A percentile compares a stretch with the other conserved stretches of the same genome.
Evolutionary conservation across 2,888 invertebrate genomes (phyloP).

Genomic region (Heliconius charithonia): DNA sequence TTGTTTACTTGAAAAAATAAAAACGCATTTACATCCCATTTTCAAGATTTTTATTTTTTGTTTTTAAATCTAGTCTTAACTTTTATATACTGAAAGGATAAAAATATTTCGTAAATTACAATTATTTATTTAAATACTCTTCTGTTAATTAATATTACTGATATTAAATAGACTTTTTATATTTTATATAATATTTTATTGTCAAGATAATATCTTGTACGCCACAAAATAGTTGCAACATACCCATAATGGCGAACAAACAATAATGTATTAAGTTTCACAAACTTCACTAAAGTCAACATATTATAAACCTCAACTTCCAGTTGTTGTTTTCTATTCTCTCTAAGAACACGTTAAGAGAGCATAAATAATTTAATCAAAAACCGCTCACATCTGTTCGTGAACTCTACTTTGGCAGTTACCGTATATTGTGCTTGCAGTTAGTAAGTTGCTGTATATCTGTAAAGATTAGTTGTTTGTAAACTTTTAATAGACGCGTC

Average conservation of each 20-base stretch:
- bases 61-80: neutral
- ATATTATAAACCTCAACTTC: neutral
- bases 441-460: neutral
- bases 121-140: neutral
- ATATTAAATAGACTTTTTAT: too few species aligned
- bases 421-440: constrained; percentile 27
- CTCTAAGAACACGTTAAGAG: constrained; percentile 16
- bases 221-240: too few species aligned
- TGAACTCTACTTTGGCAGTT: constrained; percentile 29
- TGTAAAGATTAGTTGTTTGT: constrained; percentile 14
- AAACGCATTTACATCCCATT: too few species aligned
- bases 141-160: too few species aligned
- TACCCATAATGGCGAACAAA: neutral
- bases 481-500: constrained; percentile 15
- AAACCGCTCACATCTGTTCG: constrained; percentile 33
- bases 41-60: neutral
- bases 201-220: neutral
- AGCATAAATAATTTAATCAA: constrained; percentile 27
- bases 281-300: constrained; percentile 4
- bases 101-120: neutral
- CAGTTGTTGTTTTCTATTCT: constrained; percentile 18
- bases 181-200: neutral
- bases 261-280: neutral
- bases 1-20: constrained; percentile 1
- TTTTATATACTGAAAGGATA: too few species aligned